Conservation (phyloP, 1,140 invertebrate genomes). For the Bombus pascuorum region DNA sequence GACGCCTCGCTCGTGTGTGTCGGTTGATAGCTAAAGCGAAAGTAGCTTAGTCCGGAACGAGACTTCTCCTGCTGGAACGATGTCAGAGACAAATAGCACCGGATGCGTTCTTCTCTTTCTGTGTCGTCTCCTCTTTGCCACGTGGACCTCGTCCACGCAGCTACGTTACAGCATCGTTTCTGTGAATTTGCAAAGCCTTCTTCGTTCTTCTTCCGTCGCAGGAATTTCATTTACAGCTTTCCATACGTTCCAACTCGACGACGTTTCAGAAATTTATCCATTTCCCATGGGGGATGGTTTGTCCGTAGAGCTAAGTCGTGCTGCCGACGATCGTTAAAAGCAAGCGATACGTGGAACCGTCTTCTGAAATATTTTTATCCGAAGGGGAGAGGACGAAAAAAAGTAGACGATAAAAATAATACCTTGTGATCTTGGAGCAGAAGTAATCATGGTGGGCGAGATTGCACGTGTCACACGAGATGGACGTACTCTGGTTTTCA, state of each 20-base stretch:
- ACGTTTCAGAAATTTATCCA: not conserved
- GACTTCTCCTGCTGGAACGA: conserved; percentile 54
- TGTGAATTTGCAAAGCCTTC: not conserved
- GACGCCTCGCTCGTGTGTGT: conserved; percentile 8
- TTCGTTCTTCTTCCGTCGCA: too few relatives aligned
- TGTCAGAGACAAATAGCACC: conserved; percentile 60
- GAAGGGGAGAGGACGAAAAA: not conserved
- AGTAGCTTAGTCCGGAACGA: conserved; percentile 59
- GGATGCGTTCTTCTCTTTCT: conserved; percentile 38
- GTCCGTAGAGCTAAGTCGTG: not conserved
- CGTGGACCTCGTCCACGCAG: not conserved
- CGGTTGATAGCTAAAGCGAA: conserved; percentile 22
- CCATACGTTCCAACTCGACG: not conserved
- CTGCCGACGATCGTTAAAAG: not conserved
- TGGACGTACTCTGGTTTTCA: not conserved
- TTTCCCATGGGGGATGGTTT: not conserved
- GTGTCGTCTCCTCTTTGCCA: conserved; percentile 26
- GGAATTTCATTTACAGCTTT: not conserved
- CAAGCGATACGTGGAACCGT: not conserved
- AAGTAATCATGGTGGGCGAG: not conserved
- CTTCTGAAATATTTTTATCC: not conserved
- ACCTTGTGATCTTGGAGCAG: too few relatives aligned
- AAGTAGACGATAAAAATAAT: not conserved
- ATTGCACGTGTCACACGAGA: conserved; percentile 20
- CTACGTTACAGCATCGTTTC: conserved; percentile 43